Evolutionary conservation across 1,140 invertebrate species (phyloP).

Genomic region (Kradibia gibbosae): DNA sequence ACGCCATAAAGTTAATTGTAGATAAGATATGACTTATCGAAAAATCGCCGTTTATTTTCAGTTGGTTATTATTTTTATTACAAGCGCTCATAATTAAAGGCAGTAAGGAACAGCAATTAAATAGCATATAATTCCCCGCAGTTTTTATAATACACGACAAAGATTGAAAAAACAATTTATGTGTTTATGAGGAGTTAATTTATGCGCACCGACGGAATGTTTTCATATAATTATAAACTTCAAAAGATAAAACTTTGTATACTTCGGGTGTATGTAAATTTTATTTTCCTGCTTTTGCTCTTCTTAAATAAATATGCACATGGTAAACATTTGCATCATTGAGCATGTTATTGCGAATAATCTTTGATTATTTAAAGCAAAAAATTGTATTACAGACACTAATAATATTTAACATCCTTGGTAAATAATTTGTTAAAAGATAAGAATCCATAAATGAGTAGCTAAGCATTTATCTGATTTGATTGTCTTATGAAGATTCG

Average conservation of each 20-base stretch:
- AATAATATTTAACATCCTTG: not conserved
- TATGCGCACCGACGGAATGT: no score
- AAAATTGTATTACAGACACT: not conserved
- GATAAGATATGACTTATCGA: not conserved
- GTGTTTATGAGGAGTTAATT: not conserved
- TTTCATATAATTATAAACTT: no score
- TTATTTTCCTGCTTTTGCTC: not conserved
- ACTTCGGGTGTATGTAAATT: no score
- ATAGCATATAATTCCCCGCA: not conserved
- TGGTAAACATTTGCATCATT: no score
- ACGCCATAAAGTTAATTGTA: not conserved
- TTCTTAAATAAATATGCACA: no score
- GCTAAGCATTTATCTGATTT: slow-evolving; percentile 10
- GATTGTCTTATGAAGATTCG: slow-evolving; percentile 27
- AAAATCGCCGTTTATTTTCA: not conserved
- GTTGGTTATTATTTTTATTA: not conserved
- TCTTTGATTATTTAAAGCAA: no score
- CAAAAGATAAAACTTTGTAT: no score
- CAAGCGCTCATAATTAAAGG: not conserved
- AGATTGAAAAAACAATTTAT: not conserved
- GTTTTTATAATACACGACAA: not conserved
- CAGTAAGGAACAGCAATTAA: not conserved
- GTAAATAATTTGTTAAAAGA: not conserved
- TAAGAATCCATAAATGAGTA: slow-evolving; percentile 9
- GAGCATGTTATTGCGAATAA: no score